Evolutionary conservation across 2,113 vertebrate species (phyloP).

Genomic region (Gallinago media): DNA sequence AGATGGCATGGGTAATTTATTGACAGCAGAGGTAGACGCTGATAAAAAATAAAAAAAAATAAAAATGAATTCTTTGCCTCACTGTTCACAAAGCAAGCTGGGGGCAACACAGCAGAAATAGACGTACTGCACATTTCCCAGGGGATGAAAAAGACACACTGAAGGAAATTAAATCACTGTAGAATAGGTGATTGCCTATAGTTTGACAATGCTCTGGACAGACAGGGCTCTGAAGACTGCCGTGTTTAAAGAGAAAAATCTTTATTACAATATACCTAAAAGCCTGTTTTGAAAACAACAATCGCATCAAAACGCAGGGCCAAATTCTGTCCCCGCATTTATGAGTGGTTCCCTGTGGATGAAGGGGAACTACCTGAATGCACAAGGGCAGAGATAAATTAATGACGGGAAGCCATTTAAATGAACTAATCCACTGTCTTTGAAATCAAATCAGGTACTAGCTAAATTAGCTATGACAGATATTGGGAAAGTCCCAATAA

Average conservation of each 20-base stretch:
- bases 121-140: slow-evolving; percentile 57
- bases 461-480: not conserved
- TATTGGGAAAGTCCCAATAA: not conserved
- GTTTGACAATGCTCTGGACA: slow-evolving; percentile 43
- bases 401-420: not conserved
- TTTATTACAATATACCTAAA: slow-evolving; percentile 37
- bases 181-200: slow-evolving; percentile 61
- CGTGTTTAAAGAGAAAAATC: slow-evolving; percentile 18
- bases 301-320: not conserved
- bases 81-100: slow-evolving; percentile 58
- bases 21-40: slow-evolving; percentile 64
- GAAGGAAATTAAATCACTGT: slow-evolving; percentile 71
- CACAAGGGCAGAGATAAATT: not conserved
- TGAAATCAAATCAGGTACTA: not conserved
- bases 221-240: not conserved
- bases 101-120: slow-evolving; percentile 54
- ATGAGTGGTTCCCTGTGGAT: not conserved
- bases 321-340: accelerated
- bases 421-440: not conserved
- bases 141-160: slow-evolving; percentile 61
- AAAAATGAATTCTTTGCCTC: slow-evolving; percentile 36
- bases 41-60: slow-evolving; percentile 33
- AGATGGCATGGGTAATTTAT: slow-evolving; percentile 65
- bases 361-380: not conserved
- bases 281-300: not conserved